Conservation (phyloP, 1,140 invertebrate genomes). For the Chionoecetes opilio region DNA sequence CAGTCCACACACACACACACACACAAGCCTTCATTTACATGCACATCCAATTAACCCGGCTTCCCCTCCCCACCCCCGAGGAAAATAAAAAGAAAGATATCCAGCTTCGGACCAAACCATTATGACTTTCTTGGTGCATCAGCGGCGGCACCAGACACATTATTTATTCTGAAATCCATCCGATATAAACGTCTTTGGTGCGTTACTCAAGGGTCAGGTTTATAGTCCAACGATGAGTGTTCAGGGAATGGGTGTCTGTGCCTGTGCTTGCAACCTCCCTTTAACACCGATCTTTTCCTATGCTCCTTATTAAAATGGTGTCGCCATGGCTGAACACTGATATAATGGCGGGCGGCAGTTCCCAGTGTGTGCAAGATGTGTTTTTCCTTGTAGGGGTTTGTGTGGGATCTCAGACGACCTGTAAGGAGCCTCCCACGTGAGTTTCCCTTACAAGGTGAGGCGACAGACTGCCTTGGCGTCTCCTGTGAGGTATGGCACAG, state of each 20-base stretch:
- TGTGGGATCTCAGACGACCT: neutral
- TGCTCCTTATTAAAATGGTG: constrained; percentile 14
- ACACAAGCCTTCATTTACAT: neutral
- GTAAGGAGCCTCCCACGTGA: neutral
- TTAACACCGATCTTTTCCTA: no score
- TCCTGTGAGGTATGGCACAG: neutral
- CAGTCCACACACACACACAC: neutral
- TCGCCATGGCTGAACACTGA: neutral
- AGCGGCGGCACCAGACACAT: no score
- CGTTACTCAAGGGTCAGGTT: no score
- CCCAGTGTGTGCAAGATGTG: neutral
- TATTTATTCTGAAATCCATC: no score
- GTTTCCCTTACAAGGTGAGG: neutral
- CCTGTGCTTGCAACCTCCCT: no score
- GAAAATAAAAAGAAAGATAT: neutral
- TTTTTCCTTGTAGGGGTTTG: neutral
- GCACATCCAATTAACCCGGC: neutral
- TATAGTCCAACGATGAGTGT: no score
- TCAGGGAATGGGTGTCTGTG: no score
- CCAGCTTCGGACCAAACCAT: neutral
- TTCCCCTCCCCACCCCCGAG: no score
- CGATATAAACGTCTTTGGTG: no score
- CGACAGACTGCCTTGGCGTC: neutral
- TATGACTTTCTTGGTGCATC: neutral
- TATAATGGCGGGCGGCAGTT: neutral